phyloP scores from a whole-genome alignment of 2,113 vertebrate genomes.

The Zosterops japonicus region DNA sequence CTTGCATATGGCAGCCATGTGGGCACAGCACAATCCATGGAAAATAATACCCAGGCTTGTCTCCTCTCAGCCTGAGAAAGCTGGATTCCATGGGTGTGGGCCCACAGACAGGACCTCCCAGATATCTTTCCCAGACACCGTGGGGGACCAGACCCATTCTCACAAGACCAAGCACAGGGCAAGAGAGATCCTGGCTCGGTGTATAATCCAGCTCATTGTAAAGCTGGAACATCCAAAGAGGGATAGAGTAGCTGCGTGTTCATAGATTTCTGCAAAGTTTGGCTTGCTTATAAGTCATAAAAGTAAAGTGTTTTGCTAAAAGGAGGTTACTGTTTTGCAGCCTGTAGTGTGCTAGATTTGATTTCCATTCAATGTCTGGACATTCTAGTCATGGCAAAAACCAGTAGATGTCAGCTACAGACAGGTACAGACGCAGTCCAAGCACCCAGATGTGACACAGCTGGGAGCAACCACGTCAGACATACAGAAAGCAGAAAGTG shows the following conservation, averaged over 20 bases:
- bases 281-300: neutral
- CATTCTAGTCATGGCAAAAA: neutral
- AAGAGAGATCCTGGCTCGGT: neutral
- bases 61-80: neutral
- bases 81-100: neutral
- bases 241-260: neutral
- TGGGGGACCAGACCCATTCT: neutral
- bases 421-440: neutral
- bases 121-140: neutral
- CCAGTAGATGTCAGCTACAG: neutral
- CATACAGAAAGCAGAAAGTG: neutral
- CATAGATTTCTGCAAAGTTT: neutral
- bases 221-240: neutral
- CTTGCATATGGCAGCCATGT: neutral
- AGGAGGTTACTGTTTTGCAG: neutral
- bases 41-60: neutral
- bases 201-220: neutral
- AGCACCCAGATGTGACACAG: neutral
- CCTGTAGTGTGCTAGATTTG: neutral
- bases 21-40: neutral
- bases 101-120: neutral
- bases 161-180: neutral
- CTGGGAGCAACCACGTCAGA: neutral
- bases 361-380: neutral
- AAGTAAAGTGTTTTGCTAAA: neutral